Conservation (phyloP, 2,888 invertebrate species). For the Stenolophus ochropezus region DNA sequence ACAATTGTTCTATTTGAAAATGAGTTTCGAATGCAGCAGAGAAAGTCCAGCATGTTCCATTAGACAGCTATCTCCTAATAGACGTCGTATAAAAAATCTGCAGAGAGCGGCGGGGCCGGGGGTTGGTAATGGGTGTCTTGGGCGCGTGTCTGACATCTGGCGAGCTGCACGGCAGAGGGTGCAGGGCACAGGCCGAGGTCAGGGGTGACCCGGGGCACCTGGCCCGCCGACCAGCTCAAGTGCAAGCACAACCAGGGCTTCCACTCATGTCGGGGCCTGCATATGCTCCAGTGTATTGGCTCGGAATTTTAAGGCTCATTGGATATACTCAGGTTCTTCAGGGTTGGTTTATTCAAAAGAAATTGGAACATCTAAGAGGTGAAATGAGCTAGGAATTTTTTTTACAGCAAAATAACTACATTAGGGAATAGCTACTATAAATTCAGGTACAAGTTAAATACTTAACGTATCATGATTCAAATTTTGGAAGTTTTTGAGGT, state of each 20-base stretch:
- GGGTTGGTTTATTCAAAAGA: too few species aligned
- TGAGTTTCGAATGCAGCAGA: neutral
- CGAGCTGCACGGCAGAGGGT: constrained; percentile 1
- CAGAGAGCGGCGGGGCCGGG: neutral
- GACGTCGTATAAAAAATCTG: neutral
- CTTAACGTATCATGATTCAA: too few species aligned
- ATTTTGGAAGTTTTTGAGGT: too few species aligned
- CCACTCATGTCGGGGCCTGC: neutral
- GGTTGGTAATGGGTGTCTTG: constrained; percentile 10
- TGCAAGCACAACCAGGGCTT: neutral
- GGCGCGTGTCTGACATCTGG: constrained; percentile 56
- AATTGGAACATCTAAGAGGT: too few species aligned
- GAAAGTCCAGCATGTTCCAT: neutral
- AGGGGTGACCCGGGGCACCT: constrained; percentile 42
- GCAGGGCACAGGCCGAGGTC: constrained; percentile 17
- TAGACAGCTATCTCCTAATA: constrained; percentile 1
- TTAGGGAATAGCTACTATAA: too few species aligned
- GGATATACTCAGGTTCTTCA: too few species aligned
- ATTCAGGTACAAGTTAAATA: too few species aligned
- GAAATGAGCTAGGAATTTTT: too few species aligned
- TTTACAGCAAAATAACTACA: too few species aligned
- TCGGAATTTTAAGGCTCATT: too few species aligned
- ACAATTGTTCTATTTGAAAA: too few species aligned
- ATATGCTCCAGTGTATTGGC: too few species aligned
- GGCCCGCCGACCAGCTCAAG: neutral